Conservation (phyloP, 2,888 invertebrate species). For the Drosophila mayaguana region DNA sequence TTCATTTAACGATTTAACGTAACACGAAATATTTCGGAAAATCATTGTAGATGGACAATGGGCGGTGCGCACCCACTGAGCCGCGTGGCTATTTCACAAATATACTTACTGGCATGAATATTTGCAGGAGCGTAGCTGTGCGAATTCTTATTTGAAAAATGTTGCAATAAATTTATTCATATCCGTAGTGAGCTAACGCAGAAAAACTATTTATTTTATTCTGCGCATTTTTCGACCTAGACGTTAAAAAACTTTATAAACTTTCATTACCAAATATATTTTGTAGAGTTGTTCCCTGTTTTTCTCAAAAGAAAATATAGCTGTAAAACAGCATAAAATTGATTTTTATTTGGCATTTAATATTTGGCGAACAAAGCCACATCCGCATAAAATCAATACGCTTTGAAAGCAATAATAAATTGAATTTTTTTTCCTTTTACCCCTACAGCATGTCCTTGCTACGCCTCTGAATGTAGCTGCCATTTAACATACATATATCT, state of each 20-base stretch:
- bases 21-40: slow-evolving; percentile 49
- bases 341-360: slow-evolving; percentile 13
- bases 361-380: slow-evolving; percentile 28
- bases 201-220: neutral
- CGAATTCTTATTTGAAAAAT: slow-evolving; percentile 2
- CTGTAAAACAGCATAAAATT: neutral
- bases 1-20: slow-evolving; percentile 40
- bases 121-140: slow-evolving; percentile 33
- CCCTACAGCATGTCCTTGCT: slow-evolving; percentile 11
- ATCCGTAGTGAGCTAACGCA: neutral
- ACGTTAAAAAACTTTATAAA: neutral
- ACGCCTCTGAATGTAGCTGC: slow-evolving; percentile 21
- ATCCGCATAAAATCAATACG: slow-evolving; percentile 28
- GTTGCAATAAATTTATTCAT: neutral
- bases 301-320: neutral
- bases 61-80: slow-evolving; percentile 17
- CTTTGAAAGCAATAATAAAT: slow-evolving; percentile 26
- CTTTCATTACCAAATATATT: neutral
- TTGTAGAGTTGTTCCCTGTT: neutral
- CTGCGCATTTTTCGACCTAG: neutral
- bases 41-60: slow-evolving; percentile 46
- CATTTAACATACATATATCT: neutral
- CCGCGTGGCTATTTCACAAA: slow-evolving; percentile 21
- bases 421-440: slow-evolving; percentile 4
- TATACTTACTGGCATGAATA: slow-evolving; percentile 18